These are phyloP conservation scores for Macropis europaea DNA, from an alignment of 2,888 invertebrate genomes.

Conservation along the genomic window DNA sequence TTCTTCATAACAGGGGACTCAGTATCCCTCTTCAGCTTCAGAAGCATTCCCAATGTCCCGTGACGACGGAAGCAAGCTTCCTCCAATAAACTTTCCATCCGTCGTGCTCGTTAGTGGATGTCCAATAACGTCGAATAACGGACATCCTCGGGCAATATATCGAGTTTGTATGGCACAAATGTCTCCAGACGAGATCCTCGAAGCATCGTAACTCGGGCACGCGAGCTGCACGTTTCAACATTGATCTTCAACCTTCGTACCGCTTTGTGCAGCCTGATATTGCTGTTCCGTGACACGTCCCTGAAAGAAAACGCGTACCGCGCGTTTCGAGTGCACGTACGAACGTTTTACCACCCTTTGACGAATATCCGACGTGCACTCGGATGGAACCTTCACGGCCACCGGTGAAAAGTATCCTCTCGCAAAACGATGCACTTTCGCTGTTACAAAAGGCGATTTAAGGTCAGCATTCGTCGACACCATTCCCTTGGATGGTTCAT, in stretches of 20 bases:
- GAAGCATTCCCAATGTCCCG: constrained; percentile 17
- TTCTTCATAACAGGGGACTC: constrained; percentile 11
- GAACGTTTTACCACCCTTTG: constrained; percentile 46
- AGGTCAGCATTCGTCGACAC: not conserved
- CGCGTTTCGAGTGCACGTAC: constrained; percentile 35
- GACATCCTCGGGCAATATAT: constrained; percentile 65
- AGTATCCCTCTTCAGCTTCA: constrained; percentile 7
- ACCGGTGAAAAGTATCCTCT: constrained; percentile 38
- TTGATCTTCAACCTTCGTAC: constrained; percentile 54
- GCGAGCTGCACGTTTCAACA: constrained; percentile 48
- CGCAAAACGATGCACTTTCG: constrained; percentile 21
- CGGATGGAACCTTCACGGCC: constrained; percentile 35
- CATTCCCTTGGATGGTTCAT: not conserved
- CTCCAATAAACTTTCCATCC: constrained; percentile 68
- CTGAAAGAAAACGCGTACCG: constrained; percentile 38
- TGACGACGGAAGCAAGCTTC: constrained; percentile 43
- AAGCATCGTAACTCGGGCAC: constrained; percentile 52
- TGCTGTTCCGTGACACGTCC: constrained; percentile 27
- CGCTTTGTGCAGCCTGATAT: constrained; percentile 60
- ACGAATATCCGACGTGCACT: constrained; percentile 44
- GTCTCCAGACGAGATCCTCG: constrained; percentile 56
- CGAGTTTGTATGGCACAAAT: constrained; percentile 61
- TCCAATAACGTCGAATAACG: constrained; percentile 70
- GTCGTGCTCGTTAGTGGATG: constrained; percentile 68
- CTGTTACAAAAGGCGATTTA: constrained; percentile 26